Base-by-base conservation (phyloP, 2,888 invertebrate genomes). In the Idaea dimidiata region DNA sequence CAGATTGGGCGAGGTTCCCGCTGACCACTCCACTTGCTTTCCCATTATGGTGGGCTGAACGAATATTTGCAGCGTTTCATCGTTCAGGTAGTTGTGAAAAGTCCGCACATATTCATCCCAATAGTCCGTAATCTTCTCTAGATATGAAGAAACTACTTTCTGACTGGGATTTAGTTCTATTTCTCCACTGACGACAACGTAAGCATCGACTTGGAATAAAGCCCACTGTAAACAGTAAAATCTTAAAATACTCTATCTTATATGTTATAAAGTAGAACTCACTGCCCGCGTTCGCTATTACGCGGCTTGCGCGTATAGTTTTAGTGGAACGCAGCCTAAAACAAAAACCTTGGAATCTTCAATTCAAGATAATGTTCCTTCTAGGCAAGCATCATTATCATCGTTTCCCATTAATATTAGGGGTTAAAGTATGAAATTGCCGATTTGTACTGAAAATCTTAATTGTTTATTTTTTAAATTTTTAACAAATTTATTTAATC, bases 1-100 rank as follows among this genome's bases (percentile, higher is more conserved):
- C 43, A 97, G 86, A 66, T 95, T 94, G 0, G 97, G 97, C 0
- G 97, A 94, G 32, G 93, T 91, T 1, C 96, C 96, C 62, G 96
- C 95, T 0, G 96, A 94, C 80, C 96, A 94, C 57, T 96, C 95
- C 72, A 97, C 96, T 77, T 95, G 94, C 76, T 96, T 96, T 17
- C 95, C 96, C 93, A 97, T 97, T 67, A 98, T 96, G 17, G 96
- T 94, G 0, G 97, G 97, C 94, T 95, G 95, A 3, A 96, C 97
- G 75, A 97, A 97, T 60, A 95, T 94, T 73, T 94, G 93, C 74
- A 96, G 95, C 18, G 93, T 83, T 1, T 94, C 88, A 73, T 97
- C 97, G 54, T 95, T 94, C 0, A 97, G 93, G 62, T 95, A 95
- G 64, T 96, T 95, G 70, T 94, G 94, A 18, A 97, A 94, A n/a